Evolutionary conservation across 2,888 invertebrate genomes (phyloP).

Genomic region (Diplazon laetatorius): DNA sequence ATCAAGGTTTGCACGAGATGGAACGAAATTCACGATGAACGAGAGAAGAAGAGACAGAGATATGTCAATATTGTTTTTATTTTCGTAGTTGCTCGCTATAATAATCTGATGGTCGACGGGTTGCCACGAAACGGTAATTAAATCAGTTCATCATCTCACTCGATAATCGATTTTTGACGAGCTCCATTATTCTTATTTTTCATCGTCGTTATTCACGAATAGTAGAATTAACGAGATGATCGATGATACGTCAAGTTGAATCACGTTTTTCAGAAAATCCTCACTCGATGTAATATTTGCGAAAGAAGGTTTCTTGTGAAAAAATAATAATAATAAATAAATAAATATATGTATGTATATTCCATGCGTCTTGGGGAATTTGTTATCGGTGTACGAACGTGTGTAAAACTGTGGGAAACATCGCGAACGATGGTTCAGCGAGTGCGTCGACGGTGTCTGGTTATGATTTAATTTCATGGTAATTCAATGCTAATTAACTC

Average conservation of each 20-base stretch:
- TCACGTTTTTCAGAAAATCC: not conserved
- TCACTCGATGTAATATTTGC: not conserved
- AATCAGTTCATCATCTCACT: conserved; percentile 46
- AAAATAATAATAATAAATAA: not conserved
- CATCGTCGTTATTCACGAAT: conserved; percentile 2
- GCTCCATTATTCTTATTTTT: conserved; percentile 32
- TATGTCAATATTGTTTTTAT: too few relatives aligned
- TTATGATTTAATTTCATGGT: conserved; percentile 60
- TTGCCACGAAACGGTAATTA: conserved; percentile 51
- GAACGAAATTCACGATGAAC: conserved; percentile 28
- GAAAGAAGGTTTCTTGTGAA: not conserved
- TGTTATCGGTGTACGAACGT: not conserved
- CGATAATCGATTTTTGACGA: conserved; percentile 60
- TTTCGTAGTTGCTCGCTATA: conserved; percentile 5
- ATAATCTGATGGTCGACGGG: conserved; percentile 32
- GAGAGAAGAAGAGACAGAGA: too few relatives aligned
- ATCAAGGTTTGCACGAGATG: conserved; percentile 30
- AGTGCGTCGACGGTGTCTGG: conserved; percentile 15
- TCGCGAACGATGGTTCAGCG: conserved; percentile 30
- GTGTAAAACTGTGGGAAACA: not conserved
- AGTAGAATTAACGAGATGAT: conserved; percentile 28
- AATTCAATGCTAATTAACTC: conserved; percentile 64
- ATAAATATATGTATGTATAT: too few relatives aligned
- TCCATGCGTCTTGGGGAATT: not conserved
- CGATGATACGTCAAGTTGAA: conserved; percentile 6